A percentile compares a stretch with the other conserved stretches of the same genome.
Evolutionary conservation across 2,888 invertebrate genomes (phyloP).

Genomic region (Tetragnatha montana): DNA sequence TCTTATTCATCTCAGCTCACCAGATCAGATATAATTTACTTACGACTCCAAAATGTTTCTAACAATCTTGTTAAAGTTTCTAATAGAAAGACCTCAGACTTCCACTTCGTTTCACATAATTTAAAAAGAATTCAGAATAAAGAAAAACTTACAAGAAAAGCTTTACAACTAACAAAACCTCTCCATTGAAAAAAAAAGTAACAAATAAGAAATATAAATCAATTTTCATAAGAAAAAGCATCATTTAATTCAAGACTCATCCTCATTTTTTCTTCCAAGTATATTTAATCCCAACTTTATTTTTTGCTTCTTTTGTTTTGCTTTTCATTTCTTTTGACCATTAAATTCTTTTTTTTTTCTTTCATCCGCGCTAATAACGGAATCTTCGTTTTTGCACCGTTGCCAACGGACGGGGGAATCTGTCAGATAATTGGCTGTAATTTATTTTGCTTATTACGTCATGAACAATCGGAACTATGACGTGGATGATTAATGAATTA

Average conservation of each 20-base stretch:
- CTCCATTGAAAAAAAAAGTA: not conserved
- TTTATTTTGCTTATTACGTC: constrained; percentile 40
- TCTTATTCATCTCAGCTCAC: not conserved
- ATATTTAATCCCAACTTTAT: constrained; percentile 11
- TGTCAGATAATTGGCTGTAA: constrained; percentile 46
- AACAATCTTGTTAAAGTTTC: not conserved
- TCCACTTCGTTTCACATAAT: not conserved
- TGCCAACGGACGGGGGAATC: constrained; percentile 25
- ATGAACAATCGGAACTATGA: constrained; percentile 31
- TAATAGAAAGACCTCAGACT: not conserved
- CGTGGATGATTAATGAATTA: constrained; percentile 38
- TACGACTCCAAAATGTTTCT: not conserved
- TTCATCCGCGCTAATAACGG: constrained; percentile 5
- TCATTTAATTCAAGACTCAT: constrained; percentile 29
- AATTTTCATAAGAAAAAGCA: not conserved
- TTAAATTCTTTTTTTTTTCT: constrained; percentile 5
- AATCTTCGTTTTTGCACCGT: constrained; percentile 12
- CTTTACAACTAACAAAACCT: not conserved
- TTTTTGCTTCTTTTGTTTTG: constrained; percentile 3
- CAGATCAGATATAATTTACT: not conserved
- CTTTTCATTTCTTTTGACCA: not conserved
- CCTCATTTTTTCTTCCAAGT: not conserved
- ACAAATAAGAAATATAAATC: not conserved
- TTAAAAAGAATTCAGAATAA: not conserved
- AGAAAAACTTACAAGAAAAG: not conserved